Conservation (phyloP, 2,113 vertebrate species). For the Channa argus region DNA sequence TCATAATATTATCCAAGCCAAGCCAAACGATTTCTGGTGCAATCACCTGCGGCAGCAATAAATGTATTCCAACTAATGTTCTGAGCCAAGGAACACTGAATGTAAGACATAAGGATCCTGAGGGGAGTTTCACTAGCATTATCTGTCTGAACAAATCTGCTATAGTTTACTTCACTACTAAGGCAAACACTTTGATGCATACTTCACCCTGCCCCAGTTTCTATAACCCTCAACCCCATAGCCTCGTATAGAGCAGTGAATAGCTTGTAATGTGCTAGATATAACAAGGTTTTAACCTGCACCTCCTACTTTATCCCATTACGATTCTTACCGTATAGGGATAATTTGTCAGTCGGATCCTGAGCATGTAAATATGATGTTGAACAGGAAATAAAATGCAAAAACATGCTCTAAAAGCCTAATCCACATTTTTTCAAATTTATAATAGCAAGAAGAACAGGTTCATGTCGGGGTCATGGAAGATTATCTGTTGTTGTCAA, state of each 20-base stretch:
- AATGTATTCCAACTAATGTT: background rate
- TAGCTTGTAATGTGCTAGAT: too few relatives aligned
- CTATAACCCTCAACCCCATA: background rate
- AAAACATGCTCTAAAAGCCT: background rate
- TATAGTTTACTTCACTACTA: background rate
- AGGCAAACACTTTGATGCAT: background rate
- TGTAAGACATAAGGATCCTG: background rate
- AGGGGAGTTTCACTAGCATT: background rate
- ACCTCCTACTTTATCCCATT: too few relatives aligned
- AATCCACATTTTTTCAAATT: too few relatives aligned
- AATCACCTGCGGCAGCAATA: background rate
- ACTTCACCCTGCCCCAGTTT: constrained; percentile 16
- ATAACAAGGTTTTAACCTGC: too few relatives aligned
- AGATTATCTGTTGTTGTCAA: too few relatives aligned
- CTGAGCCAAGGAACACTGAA: background rate
- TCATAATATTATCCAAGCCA: background rate
- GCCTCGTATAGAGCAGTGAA: too few relatives aligned
- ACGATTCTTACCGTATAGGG: too few relatives aligned
- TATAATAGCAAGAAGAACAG: too few relatives aligned
- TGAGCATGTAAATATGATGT: background rate
- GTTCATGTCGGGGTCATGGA: too few relatives aligned
- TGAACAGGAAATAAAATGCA: background rate
- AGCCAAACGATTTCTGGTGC: background rate
- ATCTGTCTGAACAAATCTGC: background rate
- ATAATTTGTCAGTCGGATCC: too few relatives aligned